Percentiles rank a stretch among this genome's conserved stretches.
Evolutionary conservation across 1,140 invertebrate genomes (phyloP).

Genomic region (Pantala flavescens): DNA sequence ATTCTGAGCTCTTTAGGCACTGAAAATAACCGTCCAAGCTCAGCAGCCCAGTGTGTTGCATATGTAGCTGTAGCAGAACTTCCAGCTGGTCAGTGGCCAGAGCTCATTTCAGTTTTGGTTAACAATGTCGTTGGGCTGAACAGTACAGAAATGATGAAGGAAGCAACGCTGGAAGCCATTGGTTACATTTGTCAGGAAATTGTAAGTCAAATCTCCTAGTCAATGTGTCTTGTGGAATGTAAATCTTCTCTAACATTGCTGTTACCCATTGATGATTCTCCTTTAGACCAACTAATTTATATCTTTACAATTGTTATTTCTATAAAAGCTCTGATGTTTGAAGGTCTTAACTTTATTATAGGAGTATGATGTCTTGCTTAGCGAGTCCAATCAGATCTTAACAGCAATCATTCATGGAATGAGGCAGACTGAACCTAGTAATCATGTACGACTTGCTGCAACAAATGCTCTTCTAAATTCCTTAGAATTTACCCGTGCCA

Average conservation of each 20-base stretch:
- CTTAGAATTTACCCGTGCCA: slow-evolving; percentile 95
- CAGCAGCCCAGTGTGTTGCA: slow-evolving; percentile 96
- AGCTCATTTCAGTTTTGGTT: slow-evolving; percentile 76
- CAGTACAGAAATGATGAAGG: slow-evolving; percentile 87
- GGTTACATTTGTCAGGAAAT: slow-evolving; percentile 77
- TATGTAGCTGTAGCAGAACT: slow-evolving; percentile 96
- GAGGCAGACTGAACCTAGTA: slow-evolving; percentile 70
- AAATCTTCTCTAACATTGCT: too few species aligned
- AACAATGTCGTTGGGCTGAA: slow-evolving; percentile 75
- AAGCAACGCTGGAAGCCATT: slow-evolving; percentile 93
- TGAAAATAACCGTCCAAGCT: slow-evolving; percentile 86
- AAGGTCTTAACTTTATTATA: slow-evolving; percentile 25
- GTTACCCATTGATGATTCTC: too few species aligned
- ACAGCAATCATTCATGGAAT: slow-evolving; percentile 99
- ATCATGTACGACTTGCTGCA: slow-evolving; percentile 83
- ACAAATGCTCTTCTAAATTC: slow-evolving; percentile 97
- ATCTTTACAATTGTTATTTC: background rate
- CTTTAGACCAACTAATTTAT: background rate
- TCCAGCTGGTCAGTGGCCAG: slow-evolving; percentile 70
- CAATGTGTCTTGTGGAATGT: too few species aligned
- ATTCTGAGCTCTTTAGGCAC: slow-evolving; percentile 88
- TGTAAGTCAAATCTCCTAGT: slow-evolving; percentile 34
- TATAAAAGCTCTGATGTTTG: background rate
- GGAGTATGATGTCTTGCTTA: slow-evolving; percentile 81
- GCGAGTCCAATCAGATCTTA: slow-evolving; percentile 90